Percentiles rank a stretch among this genome's conserved stretches.
phyloP scores from a whole-genome alignment of 2,888 invertebrate species.

The Xanthorhoe spadicearia region DNA sequence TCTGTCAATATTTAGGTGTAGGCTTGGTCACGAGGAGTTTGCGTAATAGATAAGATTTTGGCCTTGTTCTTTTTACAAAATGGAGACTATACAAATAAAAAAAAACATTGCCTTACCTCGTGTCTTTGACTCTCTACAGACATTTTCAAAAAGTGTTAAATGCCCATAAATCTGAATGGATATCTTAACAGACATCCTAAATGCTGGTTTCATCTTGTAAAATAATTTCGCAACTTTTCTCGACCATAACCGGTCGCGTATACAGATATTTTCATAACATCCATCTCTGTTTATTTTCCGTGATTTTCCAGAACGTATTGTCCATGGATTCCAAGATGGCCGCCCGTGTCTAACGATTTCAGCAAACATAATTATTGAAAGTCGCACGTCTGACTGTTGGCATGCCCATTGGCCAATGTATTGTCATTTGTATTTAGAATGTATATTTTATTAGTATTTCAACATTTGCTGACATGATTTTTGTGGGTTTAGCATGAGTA shows the following conservation, averaged over 20 bases:
- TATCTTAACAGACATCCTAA: no score
- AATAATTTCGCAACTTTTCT: neutral
- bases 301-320: conserved; percentile 58
- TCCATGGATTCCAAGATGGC: conserved; percentile 65
- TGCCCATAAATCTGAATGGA: no score
- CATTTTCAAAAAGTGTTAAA: no score
- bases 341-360: conserved; percentile 68
- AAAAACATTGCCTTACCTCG: no score
- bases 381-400: conserved; percentile 71
- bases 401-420: conserved; percentile 69
- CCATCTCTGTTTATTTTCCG: conserved; percentile 49
- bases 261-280: conserved; percentile 36
- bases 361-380: conserved; percentile 82
- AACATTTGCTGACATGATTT: conserved; percentile 40
- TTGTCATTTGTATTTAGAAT: conserved; percentile 57
- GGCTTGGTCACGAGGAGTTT: neutral
- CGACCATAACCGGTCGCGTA: conserved; percentile 30
- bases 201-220: neutral
- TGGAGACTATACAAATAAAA: no score
- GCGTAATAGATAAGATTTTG: neutral
- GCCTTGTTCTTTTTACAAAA: no score
- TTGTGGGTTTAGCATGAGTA: conserved; percentile 43
- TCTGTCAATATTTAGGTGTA: no score
- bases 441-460: conserved; percentile 42
- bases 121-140: no score